phyloP scores from a whole-genome alignment of 2,113 vertebrate genomes.

The Zootoca vivipara region DNA sequence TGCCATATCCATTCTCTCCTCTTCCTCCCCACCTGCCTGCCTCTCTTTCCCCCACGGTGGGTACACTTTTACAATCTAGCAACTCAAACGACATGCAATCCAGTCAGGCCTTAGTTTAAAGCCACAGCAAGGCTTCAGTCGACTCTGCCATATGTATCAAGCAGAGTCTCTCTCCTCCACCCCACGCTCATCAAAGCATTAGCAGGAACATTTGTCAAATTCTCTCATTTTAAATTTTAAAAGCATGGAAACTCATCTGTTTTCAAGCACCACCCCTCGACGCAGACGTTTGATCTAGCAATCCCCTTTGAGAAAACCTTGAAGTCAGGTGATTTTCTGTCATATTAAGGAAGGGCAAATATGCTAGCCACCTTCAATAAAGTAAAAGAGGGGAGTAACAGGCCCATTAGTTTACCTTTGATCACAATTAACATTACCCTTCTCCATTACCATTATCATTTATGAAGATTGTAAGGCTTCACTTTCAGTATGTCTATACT shows the following conservation, averaged over 20 bases:
- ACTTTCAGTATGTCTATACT: background rate
- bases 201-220: background rate
- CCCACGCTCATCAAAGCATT: background rate
- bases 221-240: background rate
- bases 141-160: no score
- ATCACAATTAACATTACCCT: background rate
- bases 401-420: conserved; percentile 3
- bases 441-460: conserved; percentile 9
- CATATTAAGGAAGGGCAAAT: conserved; percentile 5
- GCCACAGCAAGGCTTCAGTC: background rate
- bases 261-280: background rate
- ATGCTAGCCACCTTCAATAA: conserved; percentile 1
- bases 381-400: background rate
- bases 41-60: background rate
- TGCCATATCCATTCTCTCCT: background rate
- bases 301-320: background rate
- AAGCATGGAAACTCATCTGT: background rate
- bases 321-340: background rate
- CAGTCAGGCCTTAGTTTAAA: background rate
- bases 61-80: background rate
- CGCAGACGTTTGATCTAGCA: background rate
- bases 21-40: background rate
- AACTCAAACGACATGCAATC: background rate
- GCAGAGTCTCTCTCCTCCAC: background rate
- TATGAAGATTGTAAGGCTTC: background rate